phyloP scores from a whole-genome alignment of 2,888 invertebrate genomes.

The Hydrotaea diabolus region DNA sequence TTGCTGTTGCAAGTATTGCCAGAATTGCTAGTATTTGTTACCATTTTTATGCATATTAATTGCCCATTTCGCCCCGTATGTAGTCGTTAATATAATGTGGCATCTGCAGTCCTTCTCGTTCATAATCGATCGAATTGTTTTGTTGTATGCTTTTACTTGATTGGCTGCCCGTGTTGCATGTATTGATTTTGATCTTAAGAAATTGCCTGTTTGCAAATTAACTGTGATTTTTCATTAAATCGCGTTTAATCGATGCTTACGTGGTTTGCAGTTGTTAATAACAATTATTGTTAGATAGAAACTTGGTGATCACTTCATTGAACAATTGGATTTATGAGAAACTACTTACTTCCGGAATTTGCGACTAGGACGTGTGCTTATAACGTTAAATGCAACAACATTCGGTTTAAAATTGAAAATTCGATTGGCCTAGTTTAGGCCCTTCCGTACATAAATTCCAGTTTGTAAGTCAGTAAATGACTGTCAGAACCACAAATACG shows the following conservation, averaged over 20 bases:
- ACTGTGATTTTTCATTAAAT: neutral
- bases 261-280: neutral
- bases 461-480: too few species aligned
- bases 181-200: constrained; percentile 58
- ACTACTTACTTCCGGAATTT: too few species aligned
- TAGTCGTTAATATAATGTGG: constrained; percentile 56
- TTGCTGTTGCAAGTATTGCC: constrained; percentile 26
- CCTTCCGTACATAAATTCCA: too few species aligned
- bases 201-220: constrained; percentile 50
- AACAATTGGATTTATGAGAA: too few species aligned
- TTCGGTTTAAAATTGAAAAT: too few species aligned
- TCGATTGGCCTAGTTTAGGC: too few species aligned
- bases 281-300: neutral
- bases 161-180: constrained; percentile 28
- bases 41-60: constrained; percentile 51
- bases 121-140: constrained; percentile 63
- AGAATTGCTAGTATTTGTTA: constrained; percentile 33
- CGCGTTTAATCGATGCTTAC: constrained; percentile 30
- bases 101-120: constrained; percentile 22
- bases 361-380: too few species aligned
- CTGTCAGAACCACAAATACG: too few species aligned
- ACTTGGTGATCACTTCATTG: neutral
- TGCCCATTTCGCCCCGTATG: constrained; percentile 36
- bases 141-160: constrained; percentile 57
- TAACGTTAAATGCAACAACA: too few species aligned